Evolutionary conservation across 2,113 vertebrate genomes (phyloP).

Genomic region (Centropristis striata): DNA sequence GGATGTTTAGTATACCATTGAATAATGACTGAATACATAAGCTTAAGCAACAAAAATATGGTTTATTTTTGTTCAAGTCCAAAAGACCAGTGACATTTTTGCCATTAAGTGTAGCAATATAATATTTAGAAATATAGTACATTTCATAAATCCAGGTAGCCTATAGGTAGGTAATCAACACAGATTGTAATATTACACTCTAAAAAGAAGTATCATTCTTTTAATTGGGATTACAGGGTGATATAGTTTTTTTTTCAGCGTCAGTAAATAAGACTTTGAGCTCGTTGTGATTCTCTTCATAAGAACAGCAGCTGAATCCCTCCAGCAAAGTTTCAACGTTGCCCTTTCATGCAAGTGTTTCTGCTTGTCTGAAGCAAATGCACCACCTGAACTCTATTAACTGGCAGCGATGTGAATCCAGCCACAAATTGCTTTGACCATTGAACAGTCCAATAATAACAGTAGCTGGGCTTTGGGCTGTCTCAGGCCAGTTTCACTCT

Average conservation of each 20-base stretch:
- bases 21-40: no score
- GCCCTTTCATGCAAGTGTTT: not conserved
- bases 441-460: slow-evolving; percentile 11
- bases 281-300: not conserved
- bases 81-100: no score
- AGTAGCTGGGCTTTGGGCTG: slow-evolving; percentile 1
- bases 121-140: no score
- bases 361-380: not conserved
- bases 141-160: no score
- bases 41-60: no score
- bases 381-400: no score
- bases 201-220: not conserved
- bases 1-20: no score
- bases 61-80: no score
- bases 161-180: no score
- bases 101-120: no score
- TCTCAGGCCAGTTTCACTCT: not conserved
- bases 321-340: not conserved
- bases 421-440: not conserved
- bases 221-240: not conserved
- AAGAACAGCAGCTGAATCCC: not conserved
- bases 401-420: no score
- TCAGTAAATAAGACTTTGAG: not conserved
- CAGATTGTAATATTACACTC: not conserved
- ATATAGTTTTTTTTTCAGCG: no score